Conservation (phyloP, 2,797 vertebrate species). For the Neoniphon sammara region DNA sequence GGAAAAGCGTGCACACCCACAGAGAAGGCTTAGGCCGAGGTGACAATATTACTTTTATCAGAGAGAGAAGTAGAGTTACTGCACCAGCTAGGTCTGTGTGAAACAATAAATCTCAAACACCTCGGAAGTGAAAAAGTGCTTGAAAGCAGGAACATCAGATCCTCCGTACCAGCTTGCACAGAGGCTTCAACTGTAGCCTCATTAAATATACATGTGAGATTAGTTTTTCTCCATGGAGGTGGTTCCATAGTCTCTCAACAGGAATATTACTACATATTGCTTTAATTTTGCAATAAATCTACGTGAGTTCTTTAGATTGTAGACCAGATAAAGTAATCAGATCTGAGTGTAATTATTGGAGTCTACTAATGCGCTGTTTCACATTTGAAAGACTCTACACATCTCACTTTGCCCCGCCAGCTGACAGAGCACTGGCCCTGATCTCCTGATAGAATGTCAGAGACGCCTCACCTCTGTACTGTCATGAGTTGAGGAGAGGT, state of each 20-base stretch:
- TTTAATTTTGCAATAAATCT: neutral
- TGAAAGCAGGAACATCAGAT: neutral
- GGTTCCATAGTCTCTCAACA: neutral
- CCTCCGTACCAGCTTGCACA: neutral
- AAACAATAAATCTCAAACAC: constrained; percentile 12
- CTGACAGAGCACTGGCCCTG: neutral
- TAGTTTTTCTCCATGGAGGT: neutral
- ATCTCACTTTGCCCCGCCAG: neutral
- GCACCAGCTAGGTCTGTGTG: neutral
- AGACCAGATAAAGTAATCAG: neutral
- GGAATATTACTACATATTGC: neutral
- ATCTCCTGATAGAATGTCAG: neutral
- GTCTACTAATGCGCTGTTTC: neutral
- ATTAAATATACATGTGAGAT: constrained; percentile 2
- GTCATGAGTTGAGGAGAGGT: neutral
- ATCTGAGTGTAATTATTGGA: neutral
- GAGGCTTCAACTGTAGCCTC: neutral
- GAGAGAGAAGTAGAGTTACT: neutral
- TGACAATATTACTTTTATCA: neutral
- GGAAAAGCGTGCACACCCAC: neutral
- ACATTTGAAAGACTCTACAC: neutral
- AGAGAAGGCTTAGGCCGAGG: too few species aligned
- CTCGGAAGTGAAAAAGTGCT: neutral
- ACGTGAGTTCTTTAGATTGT: neutral
- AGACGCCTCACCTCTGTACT: neutral